A percentile compares a stretch with the other conserved stretches of the same genome.
These are phyloP conservation scores for Furcula furcula DNA, from an alignment of 2,888 invertebrate genomes.

Conservation along the genomic window DNA sequence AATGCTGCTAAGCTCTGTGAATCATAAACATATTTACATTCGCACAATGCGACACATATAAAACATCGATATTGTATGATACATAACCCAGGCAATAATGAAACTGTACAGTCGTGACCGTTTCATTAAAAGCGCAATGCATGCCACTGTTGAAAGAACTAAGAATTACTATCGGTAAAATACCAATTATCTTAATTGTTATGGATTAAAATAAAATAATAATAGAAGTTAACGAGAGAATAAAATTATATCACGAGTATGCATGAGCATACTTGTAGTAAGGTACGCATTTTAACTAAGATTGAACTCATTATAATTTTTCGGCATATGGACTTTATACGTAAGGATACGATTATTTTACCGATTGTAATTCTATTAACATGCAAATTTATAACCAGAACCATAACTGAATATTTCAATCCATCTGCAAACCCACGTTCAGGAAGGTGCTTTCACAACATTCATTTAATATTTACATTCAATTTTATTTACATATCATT, in stretches of 20 bases:
- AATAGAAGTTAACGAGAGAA: not conserved
- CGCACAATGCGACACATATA: conserved; percentile 42
- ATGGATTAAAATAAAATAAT: not conserved
- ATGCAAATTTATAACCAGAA: conserved; percentile 46
- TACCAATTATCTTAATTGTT: not conserved
- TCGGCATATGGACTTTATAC: no score
- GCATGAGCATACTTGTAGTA: no score
- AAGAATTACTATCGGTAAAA: conserved; percentile 16
- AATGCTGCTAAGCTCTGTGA: conserved; percentile 92
- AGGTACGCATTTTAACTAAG: no score
- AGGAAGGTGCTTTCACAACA: conserved; percentile 38
- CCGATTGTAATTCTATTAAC: conserved; percentile 21
- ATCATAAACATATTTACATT: conserved; percentile 80
- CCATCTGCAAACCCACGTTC: conserved; percentile 28
- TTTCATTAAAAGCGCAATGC: conserved; percentile 31
- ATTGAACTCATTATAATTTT: no score
- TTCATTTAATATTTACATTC: conserved; percentile 40
- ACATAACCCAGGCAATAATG: conserved; percentile 35
- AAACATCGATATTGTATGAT: conserved; percentile 35
- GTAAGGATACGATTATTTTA: conserved; percentile 4
- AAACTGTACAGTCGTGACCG: conserved; percentile 27
- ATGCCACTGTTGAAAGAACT: conserved; percentile 23
- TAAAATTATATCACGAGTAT: no score
- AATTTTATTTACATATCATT: conserved; percentile 47
- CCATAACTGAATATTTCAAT: conserved; percentile 35